Evolutionary conservation across 2,888 invertebrate genomes (phyloP).

Genomic region (Linnaemya tessellans): DNA sequence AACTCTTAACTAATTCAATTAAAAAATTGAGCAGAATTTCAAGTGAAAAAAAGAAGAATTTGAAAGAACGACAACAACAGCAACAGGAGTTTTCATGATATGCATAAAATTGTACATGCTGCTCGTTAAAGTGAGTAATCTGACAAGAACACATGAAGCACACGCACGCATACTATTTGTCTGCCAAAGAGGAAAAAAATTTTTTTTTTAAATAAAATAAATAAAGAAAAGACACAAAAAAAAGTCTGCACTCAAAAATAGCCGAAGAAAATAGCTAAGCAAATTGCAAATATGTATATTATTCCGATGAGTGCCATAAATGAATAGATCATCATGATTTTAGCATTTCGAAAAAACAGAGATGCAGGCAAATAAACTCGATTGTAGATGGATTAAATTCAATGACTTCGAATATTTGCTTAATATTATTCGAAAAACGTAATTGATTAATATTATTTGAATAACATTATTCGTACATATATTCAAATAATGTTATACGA

Average conservation of each 20-base stretch:
- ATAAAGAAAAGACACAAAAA: background rate
- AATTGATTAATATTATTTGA: too few relatives aligned
- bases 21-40: conserved; percentile 69
- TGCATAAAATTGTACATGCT: conserved; percentile 66
- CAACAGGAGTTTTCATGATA: conserved; percentile 55
- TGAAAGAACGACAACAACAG: conserved; percentile 15
- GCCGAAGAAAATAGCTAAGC: conserved; percentile 3
- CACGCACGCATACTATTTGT: conserved; percentile 63
- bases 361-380: too few relatives aligned
- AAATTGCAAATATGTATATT: conserved; percentile 49
- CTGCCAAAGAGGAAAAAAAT: conserved; percentile 11
- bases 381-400: too few relatives aligned
- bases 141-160: conserved; percentile 71
- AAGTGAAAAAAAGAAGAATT: conserved; percentile 32
- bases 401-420: too few relatives aligned
- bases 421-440: too few relatives aligned
- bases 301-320: conserved; percentile 52
- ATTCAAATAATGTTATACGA: too few relatives aligned
- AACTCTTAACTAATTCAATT: conserved; percentile 72
- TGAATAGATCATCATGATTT: conserved; percentile 64
- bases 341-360: background rate
- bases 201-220: background rate
- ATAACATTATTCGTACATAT: too few relatives aligned
- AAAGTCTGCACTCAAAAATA: background rate
- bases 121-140: conserved; percentile 70